Base-by-base conservation (phyloP, 2,888 invertebrate genomes). In the Coenonympha glycerion region DNA sequence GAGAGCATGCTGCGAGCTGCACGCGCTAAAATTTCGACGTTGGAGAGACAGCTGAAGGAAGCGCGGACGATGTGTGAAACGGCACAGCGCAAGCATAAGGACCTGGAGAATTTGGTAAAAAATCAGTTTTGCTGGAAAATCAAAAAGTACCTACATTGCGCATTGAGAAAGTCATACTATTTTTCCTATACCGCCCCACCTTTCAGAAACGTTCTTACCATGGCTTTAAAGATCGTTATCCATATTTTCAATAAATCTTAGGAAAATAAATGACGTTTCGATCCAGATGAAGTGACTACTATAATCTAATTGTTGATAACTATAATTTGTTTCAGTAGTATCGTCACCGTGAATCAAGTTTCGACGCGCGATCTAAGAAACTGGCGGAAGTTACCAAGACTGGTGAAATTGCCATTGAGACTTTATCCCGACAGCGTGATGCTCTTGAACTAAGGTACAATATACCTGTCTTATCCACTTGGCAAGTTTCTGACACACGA, bases 31-130 rank as follows among this genome's bases (percentile, higher is more conserved):
- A 80, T 85, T 52, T 58, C 73, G 2, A 71, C 73, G 0, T 69
- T 87, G 6, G 87, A 87, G 63, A 67, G 76, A 28, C 78, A 81
- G 61, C 66, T 83, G 1, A 86, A 82, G 58, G 79, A 83, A 2
- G 60, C 66, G n/a, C 70, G 71, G 36, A 57, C 65, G 1, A 81
- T 83, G 19, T 65, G 82, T 16, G 84, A 85, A 3, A 52, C 63
- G 2, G 53, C 74, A 21, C 71, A 68, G 40, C 76, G 73, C 61
- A 87, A 83, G 62, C 76, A 81, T 52, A 83, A 77, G 60, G 87
- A 86, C 55, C 69, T 81, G 59, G 85, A 86, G 63, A 79, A 78
- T 70, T 73, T 82, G 63, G 86, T 87, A 76, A 80, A 76, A 80
- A 37, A 13, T 18, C 40, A 24, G 1, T 9, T 24, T 39, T 22